A percentile compares a stretch with the other conserved stretches of the same genome.
phyloP scores from a whole-genome alignment of 1,140 invertebrate genomes.

The Conus ventricosus region DNA sequence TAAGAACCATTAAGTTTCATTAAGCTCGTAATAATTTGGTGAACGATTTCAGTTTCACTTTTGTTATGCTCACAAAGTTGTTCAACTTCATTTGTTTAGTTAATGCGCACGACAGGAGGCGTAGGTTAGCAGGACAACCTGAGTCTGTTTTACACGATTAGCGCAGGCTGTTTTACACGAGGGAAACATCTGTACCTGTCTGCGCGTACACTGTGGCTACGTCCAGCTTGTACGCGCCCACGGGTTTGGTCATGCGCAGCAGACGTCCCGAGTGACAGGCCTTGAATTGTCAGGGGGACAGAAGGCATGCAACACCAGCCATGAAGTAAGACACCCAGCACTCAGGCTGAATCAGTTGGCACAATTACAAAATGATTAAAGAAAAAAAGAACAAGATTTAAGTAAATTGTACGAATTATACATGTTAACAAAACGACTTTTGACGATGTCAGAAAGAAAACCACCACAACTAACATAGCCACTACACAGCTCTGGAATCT shows the following conservation, averaged over 20 bases:
- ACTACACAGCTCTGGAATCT: too few relatives aligned
- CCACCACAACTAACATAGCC: too few relatives aligned
- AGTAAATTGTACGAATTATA: too few relatives aligned
- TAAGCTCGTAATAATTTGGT: too few relatives aligned
- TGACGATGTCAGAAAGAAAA: too few relatives aligned
- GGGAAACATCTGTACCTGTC: slow-evolving; percentile 80
- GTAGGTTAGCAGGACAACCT: background rate
- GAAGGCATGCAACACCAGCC: slow-evolving; percentile 38
- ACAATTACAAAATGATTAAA: too few relatives aligned
- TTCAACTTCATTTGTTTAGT: too few relatives aligned
- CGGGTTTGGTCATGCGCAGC: slow-evolving; percentile 86
- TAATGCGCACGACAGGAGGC: background rate
- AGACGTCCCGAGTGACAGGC: slow-evolving; percentile 65
- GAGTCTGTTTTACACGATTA: background rate
- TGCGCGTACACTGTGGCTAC: slow-evolving; percentile 90
- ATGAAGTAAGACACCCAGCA: background rate
- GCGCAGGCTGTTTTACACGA: slow-evolving; percentile 4
- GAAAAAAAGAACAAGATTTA: too few relatives aligned
- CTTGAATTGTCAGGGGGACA: slow-evolving; percentile 38
- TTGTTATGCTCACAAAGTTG: too few relatives aligned
- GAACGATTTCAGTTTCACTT: too few relatives aligned
- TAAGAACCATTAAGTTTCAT: too few relatives aligned
- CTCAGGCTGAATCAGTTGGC: background rate
- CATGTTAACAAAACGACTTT: too few relatives aligned
- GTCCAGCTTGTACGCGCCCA: slow-evolving; percentile 91